Evolutionary conservation across 2,888 invertebrate species (phyloP).

Genomic region (Quadroppia sp.): DNA sequence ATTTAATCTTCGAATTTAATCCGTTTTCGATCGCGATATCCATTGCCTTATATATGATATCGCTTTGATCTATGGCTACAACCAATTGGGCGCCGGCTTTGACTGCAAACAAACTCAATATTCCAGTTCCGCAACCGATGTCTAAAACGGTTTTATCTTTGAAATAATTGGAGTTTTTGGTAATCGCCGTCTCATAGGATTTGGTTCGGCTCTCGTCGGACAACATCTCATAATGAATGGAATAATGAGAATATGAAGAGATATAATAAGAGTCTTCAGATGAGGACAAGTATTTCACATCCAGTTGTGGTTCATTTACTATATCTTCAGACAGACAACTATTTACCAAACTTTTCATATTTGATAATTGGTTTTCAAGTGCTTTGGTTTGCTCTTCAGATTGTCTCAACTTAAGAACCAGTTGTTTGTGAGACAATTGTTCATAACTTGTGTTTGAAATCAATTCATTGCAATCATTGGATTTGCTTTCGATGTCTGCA

Average conservation of each 20-base stretch:
- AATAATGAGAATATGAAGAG: slow-evolving; percentile 77
- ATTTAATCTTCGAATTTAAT: slow-evolving; percentile 65
- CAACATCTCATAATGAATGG: slow-evolving; percentile 91
- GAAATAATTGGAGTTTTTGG: slow-evolving; percentile 66
- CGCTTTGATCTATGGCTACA: slow-evolving; percentile 55
- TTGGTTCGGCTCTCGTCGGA: slow-evolving; percentile 79
- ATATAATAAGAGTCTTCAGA: slow-evolving; percentile 56
- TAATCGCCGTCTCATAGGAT: slow-evolving; percentile 77
- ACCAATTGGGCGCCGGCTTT: slow-evolving; percentile 80
- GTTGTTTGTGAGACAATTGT: slow-evolving; percentile 45
- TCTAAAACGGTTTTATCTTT: slow-evolving; percentile 67
- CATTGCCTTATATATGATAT: slow-evolving; percentile 56
- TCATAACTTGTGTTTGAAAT: slow-evolving; percentile 13
- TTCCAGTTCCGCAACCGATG: slow-evolving; percentile 61
- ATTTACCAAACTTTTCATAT: slow-evolving; percentile 14
- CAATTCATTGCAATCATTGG: not conserved
- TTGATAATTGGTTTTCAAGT: not conserved
- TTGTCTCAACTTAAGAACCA: slow-evolving; percentile 45
- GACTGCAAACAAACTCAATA: slow-evolving; percentile 83
- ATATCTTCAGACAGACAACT: not conserved
- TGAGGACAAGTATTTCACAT: slow-evolving; percentile 58
- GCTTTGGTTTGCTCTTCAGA: slow-evolving; percentile 43
- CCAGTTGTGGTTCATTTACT: not conserved
- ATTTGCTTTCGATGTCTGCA: slow-evolving; percentile 26
- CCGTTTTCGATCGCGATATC: slow-evolving; percentile 65